A percentile compares a stretch with the other conserved stretches of the same genome.
These are phyloP conservation scores for Sebastes taczanowskii DNA, from an alignment of 2,797 vertebrate genomes.

Conservation along the genomic window DNA sequence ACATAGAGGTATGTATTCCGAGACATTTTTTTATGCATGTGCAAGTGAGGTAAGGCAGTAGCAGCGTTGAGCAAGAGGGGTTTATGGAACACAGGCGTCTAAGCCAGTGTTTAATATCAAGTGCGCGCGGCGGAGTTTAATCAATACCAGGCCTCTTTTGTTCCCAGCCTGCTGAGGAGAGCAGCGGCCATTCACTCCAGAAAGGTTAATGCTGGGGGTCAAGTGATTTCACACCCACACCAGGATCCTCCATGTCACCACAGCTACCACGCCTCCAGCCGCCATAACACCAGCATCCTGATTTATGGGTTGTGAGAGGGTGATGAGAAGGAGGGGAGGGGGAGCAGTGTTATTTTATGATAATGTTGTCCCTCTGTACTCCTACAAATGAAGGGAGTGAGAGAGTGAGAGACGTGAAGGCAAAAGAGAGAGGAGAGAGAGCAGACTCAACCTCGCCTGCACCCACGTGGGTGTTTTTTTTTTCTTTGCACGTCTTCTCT, in stretches of 20 bases:
- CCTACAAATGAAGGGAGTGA: slow-evolving; percentile 66
- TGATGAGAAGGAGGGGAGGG: slow-evolving; percentile 69
- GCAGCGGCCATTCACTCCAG: slow-evolving; percentile 92
- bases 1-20: not conserved
- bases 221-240: slow-evolving; percentile 99
- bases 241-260: slow-evolving; percentile 91
- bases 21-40: not conserved
- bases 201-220: slow-evolving; percentile 98
- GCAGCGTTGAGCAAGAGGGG: slow-evolving; percentile 16
- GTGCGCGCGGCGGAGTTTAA: slow-evolving; percentile 92
- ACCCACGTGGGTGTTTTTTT: slow-evolving; percentile 49
- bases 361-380: slow-evolving; percentile 87
- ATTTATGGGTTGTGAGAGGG: slow-evolving; percentile 92
- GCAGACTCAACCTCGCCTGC: slow-evolving; percentile 39
- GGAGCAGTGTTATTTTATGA: slow-evolving; percentile 89
- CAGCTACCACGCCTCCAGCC: slow-evolving; percentile 91
- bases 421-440: slow-evolving; percentile 44
- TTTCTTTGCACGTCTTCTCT: slow-evolving; percentile 21
- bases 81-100: slow-evolving; percentile 76
- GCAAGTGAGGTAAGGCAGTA: slow-evolving; percentile 19
- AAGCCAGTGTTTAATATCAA: slow-evolving; percentile 96
- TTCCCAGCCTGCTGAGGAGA: slow-evolving; percentile 88
- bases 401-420: slow-evolving; percentile 41
- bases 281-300: slow-evolving; percentile 96
- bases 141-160: slow-evolving; percentile 97